These are phyloP conservation scores for Tauraco hartlaubi DNA, from an alignment of 2,797 vertebrate genomes.

Conservation along the genomic window DNA sequence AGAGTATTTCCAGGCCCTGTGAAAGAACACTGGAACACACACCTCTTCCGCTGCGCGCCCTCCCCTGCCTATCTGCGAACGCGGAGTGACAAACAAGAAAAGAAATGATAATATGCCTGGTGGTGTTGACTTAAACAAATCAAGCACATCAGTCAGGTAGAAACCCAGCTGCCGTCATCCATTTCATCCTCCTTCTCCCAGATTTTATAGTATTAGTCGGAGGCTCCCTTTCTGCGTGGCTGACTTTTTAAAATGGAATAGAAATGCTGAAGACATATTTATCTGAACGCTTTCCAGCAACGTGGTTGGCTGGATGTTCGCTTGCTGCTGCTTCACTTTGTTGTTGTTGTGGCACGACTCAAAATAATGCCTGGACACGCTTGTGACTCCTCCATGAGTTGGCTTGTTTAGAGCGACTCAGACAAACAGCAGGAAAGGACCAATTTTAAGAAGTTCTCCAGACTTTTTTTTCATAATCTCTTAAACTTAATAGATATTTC, in stretches of 20 bases:
- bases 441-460: slow-evolving; percentile 12
- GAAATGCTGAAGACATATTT: slow-evolving; percentile 46
- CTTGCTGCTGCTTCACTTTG: neutral
- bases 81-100: slow-evolving; percentile 55
- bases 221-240: neutral
- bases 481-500: slow-evolving; percentile 33
- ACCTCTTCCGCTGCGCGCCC: neutral
- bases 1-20: slow-evolving; percentile 14
- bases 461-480: neutral
- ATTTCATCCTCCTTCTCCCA: slow-evolving; percentile 13
- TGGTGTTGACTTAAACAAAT: slow-evolving; percentile 46
- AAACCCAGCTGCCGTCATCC: slow-evolving; percentile 18
- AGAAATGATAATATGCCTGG: slow-evolving; percentile 39
- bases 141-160: slow-evolving; percentile 10
- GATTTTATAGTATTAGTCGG: neutral
- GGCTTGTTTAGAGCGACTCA: neutral
- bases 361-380: neutral
- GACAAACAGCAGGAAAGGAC: neutral
- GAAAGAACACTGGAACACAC: neutral
- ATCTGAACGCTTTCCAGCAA: slow-evolving; percentile 12
- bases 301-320: neutral
- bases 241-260: slow-evolving; percentile 48
- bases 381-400: neutral
- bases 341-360: neutral
- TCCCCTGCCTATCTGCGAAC: slow-evolving; percentile 38